A percentile compares a stretch with the other conserved stretches of the same genome.
These are phyloP conservation scores for Octodonta nipae DNA, from an alignment of 2,888 invertebrate species.

Conservation along the genomic window DNA sequence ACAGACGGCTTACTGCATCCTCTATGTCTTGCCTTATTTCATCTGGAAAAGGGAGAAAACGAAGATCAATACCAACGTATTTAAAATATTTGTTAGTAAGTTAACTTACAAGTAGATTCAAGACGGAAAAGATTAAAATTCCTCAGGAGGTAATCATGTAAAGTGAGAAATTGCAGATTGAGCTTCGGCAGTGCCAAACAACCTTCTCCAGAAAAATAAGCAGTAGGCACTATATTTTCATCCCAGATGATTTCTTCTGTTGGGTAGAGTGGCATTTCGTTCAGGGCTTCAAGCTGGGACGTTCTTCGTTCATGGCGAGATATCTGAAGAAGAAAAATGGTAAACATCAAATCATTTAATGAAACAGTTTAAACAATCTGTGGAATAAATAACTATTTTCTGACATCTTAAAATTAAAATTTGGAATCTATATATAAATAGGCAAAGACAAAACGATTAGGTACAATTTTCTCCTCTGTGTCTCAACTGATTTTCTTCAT, in stretches of 20 bases:
- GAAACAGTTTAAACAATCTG: no score
- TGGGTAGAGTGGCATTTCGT: conserved; percentile 96
- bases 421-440: no score
- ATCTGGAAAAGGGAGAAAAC: conserved; percentile 45
- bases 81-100: no score
- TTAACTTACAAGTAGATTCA: conserved; percentile 84
- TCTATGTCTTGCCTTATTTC: conserved; percentile 98
- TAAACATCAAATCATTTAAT: no score
- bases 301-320: conserved; percentile 76
- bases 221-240: conserved; percentile 94
- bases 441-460: no score
- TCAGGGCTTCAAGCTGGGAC: conserved; percentile 87
- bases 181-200: conserved; percentile 92
- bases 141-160: conserved; percentile 92
- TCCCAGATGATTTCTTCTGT: conserved; percentile 98
- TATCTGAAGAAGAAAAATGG: no score
- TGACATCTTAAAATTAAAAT: no score
- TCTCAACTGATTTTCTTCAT: no score
- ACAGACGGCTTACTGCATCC: conserved; percentile 85
- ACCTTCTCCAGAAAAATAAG: conserved; percentile 91
- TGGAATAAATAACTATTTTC: no score
- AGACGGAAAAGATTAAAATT: conserved; percentile 95
- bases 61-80: no score
- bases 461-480: no score
- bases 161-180: conserved; percentile 92